phyloP scores from a whole-genome alignment of 2,797 vertebrate species.

The Neosalanx taihuensis region DNA sequence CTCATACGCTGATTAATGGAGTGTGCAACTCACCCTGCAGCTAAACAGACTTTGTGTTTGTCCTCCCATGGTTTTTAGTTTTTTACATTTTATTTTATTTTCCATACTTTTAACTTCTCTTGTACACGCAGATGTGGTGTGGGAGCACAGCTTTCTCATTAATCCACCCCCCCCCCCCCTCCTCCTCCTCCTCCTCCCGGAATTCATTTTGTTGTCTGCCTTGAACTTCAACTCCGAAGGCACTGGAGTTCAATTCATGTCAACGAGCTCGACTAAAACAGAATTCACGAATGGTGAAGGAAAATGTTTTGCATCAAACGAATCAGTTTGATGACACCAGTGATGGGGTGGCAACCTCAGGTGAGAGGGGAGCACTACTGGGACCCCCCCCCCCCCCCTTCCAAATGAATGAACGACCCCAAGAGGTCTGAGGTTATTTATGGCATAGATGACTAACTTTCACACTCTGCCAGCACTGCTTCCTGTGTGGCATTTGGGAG shows the following conservation, averaged over 20 bases:
- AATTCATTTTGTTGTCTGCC: neutral
- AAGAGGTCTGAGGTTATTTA: neutral
- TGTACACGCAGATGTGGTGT: slow-evolving; percentile 16
- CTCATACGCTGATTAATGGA: neutral
- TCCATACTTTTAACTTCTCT: neutral
- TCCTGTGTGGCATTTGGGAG: slow-evolving; percentile 11
- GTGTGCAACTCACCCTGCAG: slow-evolving; percentile 14
- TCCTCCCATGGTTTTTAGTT: neutral
- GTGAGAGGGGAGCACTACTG: no score
- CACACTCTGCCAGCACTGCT: neutral
- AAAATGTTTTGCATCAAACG: neutral
- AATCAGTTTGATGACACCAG: neutral
- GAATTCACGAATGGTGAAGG: neutral
- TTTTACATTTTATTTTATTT: no score
- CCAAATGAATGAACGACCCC: no score
- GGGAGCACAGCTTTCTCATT: slow-evolving; percentile 1
- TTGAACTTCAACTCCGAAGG: neutral
- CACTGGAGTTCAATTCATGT: neutral
- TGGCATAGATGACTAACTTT: neutral
- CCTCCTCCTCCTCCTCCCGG: neutral
- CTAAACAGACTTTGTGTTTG: slow-evolving; percentile 15
- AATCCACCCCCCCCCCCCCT: neutral
- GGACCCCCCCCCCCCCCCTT: no score
- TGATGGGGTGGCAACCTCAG: neutral
- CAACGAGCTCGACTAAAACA: neutral